A percentile compares a stretch with the other conserved stretches of the same genome.
Conservation (phyloP, 2,888 invertebrate genomes). For the Synergus gifuensis region DNA sequence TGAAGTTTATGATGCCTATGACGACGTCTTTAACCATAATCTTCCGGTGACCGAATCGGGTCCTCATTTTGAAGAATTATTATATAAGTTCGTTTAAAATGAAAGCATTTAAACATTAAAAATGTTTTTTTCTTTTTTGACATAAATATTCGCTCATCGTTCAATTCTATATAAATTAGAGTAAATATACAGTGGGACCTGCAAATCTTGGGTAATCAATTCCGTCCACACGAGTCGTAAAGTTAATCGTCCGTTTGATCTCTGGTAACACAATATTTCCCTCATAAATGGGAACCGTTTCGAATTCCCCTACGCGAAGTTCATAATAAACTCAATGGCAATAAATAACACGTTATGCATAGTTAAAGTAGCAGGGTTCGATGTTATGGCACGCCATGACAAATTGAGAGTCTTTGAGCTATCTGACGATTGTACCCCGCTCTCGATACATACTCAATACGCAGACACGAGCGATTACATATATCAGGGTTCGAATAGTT, state of each 20-base stretch:
- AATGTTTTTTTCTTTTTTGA: no score
- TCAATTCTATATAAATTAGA: background rate
- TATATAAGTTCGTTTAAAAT: background rate
- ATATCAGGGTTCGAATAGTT: slow-evolving; percentile 1
- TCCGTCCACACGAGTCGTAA: slow-evolving; percentile 52
- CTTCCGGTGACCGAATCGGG: background rate
- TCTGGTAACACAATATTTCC: slow-evolving; percentile 59
- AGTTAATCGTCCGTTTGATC: slow-evolving; percentile 66
- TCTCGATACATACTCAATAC: slow-evolving; percentile 34
- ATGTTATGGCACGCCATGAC: slow-evolving; percentile 38
- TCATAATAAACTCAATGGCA: slow-evolving; percentile 51
- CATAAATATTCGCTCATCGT: no score
- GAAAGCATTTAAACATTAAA: no score
- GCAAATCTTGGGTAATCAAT: slow-evolving; percentile 51
- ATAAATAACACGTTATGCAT: slow-evolving; percentile 60
- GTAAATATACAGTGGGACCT: slow-evolving; percentile 21
- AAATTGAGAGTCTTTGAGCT: slow-evolving; percentile 33
- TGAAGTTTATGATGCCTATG: background rate
- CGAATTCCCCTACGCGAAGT: slow-evolving; percentile 51
- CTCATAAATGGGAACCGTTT: slow-evolving; percentile 60
- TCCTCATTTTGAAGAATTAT: background rate
- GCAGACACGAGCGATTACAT: slow-evolving; percentile 15
- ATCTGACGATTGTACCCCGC: slow-evolving; percentile 34
- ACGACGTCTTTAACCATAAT: background rate
- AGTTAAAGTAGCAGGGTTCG: slow-evolving; percentile 38